Base-by-base conservation (phyloP, 1,140 invertebrate genomes). In the Drosophila sturtevanti region DNA sequence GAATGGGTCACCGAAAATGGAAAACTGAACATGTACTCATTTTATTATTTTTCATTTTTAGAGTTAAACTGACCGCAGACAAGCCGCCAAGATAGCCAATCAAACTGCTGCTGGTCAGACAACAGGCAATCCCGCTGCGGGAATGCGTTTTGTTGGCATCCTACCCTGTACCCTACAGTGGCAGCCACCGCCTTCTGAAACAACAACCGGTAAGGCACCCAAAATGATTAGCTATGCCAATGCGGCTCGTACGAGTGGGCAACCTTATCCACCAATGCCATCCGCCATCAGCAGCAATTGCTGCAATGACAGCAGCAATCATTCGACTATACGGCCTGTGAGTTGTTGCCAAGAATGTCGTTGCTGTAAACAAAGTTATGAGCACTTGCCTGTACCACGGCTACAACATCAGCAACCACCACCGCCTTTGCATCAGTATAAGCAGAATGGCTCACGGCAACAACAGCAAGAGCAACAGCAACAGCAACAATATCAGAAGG, bases 131-230 rank as follows among this genome's bases (percentile, higher is more conserved):
- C 76, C 85, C 52, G 56, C 67, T 31, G 52, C 75, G 69, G 84
- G 82, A 61, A 75, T 91, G 73, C 71, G 78, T 58, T 54, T 82
- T 9, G 68, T 90, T 52, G 84, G 84, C 56, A 82, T 89, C 38
- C 69, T 89, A 69, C 84, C 84, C 24, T 87, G 79, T 31, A 60
- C 79, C 6, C 22, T 87, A 22, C 84, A 82, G 54, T 87, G 84
- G 85, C 77, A 69, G 67, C 51, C 62, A 10, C 4, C 64, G 22
- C 64, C 55, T 7, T 16, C 64, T 4, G 14, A 65, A 10, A 10
- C 54, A 12, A 27, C 68, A 31, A 51, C 59, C 0, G 82, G 82
- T 11, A 86, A 86, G 63, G 84, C 79, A 27, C 54, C 75, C 35
- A 87, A 82, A 66, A 52, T 87, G 75, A 71, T 76, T 60, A 67